Base-by-base conservation (phyloP, 2,113 vertebrate genomes). In the Nettapus auritus region DNA sequence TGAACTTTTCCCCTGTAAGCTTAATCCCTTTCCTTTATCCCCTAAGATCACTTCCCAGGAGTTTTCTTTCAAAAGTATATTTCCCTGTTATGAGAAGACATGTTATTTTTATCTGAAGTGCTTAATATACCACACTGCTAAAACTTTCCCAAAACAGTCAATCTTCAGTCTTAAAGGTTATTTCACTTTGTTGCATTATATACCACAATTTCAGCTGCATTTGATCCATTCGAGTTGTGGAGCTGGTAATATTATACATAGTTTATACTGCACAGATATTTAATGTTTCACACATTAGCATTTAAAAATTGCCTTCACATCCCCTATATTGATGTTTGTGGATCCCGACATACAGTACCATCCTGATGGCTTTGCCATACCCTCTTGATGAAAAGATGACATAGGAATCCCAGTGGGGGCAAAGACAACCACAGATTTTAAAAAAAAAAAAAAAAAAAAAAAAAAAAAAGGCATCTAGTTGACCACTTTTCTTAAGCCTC, bases 261-360 rank as follows among this genome's bases (percentile, higher is more conserved):
- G 91, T 96, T 97, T 93, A 74, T 89, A 87, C 53, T 68, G 68
- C 82, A 91, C 76, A 83, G 76, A 89, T 83, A 93, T 95, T 97
- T 97, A 91, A 95, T 95, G 82, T 89, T 93, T 95, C 92, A 90
- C 88, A 95, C 78, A 62, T 96, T 97, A 96, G 46, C 67, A 92
- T 86, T 96, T 94, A 60, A 96, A 96, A 77, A 89, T 79, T 95
- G 76, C 63, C 84, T 96, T 96, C 77, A 71, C 85, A 73, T 76
- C 71, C 59, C 74, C 46, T 57, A 3, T 89, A 94, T 94, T 82
- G 82, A 95, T 96, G 97, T 92, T 86, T 85, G 90, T 83, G 87
- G 63, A 87, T 85, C 74, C 70, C 60, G 90, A 89, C 2, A 8
- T 70, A 56, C 52, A 70, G 63, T 16, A 81, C 57, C 83, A 6